Evolutionary conservation across 2,797 vertebrate genomes (phyloP).

Genomic region (Gallinago nigripennis): DNA sequence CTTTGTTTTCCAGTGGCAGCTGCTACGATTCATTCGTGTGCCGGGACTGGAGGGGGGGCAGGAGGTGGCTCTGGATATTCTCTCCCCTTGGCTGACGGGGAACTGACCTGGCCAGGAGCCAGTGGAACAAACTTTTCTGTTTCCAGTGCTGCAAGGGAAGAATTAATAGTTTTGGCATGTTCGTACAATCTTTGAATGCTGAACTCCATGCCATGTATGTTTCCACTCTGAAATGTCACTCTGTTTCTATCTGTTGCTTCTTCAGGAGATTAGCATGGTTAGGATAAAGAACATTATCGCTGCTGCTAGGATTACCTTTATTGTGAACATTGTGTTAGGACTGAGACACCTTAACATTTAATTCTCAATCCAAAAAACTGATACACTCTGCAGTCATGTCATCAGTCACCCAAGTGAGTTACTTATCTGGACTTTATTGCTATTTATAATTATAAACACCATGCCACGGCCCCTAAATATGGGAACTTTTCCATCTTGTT

Average conservation of each 20-base stretch:
- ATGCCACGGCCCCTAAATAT: not conserved
- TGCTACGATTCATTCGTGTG: not conserved
- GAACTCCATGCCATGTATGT: not conserved
- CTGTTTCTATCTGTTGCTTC: not conserved
- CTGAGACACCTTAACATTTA: not conserved
- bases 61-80: not conserved
- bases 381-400: not conserved
- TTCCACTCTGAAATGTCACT: not conserved
- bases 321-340: not conserved
- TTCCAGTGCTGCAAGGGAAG: not conserved
- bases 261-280: not conserved
- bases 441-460: not conserved
- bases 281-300: not conserved
- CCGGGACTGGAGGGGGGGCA: not conserved
- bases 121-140: conserved; percentile 40
- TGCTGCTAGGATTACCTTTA: not conserved
- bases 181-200: not conserved
- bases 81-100: not conserved
- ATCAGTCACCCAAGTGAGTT: not conserved
- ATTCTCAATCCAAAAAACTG: not conserved
- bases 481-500: not conserved
- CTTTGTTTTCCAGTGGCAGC: conserved; percentile 42
- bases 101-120: not conserved
- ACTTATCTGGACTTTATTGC: not conserved
- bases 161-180: conserved; percentile 5